These are phyloP conservation scores for Psilopsiagon aurifrons DNA, from an alignment of 2,113 vertebrate species.

Conservation along the genomic window DNA sequence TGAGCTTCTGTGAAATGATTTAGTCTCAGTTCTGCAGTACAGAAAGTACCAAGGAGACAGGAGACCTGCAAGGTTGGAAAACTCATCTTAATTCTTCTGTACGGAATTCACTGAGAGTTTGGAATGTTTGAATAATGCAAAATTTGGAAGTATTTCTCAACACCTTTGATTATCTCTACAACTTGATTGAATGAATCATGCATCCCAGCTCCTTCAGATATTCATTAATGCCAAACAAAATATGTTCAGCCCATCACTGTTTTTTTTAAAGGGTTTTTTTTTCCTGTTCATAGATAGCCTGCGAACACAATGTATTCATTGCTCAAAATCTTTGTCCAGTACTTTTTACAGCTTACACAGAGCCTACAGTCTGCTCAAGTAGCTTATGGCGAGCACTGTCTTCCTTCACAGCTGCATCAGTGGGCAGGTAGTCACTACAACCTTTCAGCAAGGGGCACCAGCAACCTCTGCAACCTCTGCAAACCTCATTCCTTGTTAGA, in stretches of 20 bases:
- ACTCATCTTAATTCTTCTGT: neutral
- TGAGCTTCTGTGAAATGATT: neutral
- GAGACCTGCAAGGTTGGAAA: neutral
- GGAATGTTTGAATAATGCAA: neutral
- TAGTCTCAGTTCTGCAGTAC: neutral
- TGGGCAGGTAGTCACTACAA: neutral
- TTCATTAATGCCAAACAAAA: neutral
- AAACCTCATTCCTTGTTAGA: neutral
- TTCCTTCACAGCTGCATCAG: neutral
- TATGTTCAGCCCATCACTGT: neutral
- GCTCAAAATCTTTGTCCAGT: neutral
- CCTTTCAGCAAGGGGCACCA: neutral
- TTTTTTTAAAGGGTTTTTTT: neutral
- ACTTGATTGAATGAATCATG: neutral
- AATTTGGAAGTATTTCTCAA: neutral
- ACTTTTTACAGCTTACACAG: neutral
- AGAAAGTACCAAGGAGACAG: neutral
- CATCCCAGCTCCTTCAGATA: neutral
- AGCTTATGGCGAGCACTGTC: neutral
- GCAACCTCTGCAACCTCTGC: neutral
- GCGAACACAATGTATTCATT: neutral
- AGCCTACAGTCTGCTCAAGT: neutral
- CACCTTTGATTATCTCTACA: conserved; percentile 3
- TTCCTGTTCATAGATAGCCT: neutral
- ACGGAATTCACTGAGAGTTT: neutral